A percentile compares a stretch with the other conserved stretches of the same genome.
phyloP scores from a whole-genome alignment of 2,113 vertebrate species.

The Podarcis muralis region DNA sequence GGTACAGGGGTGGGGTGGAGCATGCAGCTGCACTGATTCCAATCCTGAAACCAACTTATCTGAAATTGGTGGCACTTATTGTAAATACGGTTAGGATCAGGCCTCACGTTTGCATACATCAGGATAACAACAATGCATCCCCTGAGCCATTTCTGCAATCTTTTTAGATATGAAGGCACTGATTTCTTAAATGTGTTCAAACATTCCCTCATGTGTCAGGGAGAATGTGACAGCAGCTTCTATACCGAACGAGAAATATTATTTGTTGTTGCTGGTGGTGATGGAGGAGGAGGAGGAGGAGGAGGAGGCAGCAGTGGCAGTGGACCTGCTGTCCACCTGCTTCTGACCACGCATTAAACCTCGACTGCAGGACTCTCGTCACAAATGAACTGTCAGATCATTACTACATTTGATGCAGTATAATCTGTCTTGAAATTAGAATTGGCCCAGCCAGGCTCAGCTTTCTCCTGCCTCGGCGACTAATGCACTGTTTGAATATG shows the following conservation, averaged over 20 bases:
- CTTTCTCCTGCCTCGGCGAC: constrained; percentile 82
- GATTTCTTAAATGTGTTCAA: constrained; percentile 85
- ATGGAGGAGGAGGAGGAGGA: constrained; percentile 11
- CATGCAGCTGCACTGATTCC: neutral
- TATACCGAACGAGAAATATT: constrained; percentile 83
- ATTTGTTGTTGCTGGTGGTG: constrained; percentile 71
- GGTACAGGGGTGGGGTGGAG: neutral
- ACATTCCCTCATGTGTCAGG: constrained; percentile 81
- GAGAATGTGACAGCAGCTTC: constrained; percentile 89
- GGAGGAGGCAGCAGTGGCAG: neutral
- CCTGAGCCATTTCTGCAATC: constrained; percentile 83
- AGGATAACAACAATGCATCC: constrained; percentile 74
- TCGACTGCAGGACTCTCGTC: constrained; percentile 92
- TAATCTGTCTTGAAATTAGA: constrained; percentile 99
- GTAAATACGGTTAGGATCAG: neutral
- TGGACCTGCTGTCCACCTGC: constrained; percentile 83
- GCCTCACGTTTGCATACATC: neutral
- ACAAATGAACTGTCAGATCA: constrained; percentile 99
- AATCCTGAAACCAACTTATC: constrained; percentile 2
- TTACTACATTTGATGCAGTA: constrained; percentile 98
- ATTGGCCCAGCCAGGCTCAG: constrained; percentile 90
- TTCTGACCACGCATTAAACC: constrained; percentile 90
- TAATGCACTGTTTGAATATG: constrained; percentile 98
- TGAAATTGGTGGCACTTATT: neutral
- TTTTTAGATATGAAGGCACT: constrained; percentile 86